Evolutionary conservation across 2,113 vertebrate species (phyloP).

Genomic region (Poecile atricapillus): DNA sequence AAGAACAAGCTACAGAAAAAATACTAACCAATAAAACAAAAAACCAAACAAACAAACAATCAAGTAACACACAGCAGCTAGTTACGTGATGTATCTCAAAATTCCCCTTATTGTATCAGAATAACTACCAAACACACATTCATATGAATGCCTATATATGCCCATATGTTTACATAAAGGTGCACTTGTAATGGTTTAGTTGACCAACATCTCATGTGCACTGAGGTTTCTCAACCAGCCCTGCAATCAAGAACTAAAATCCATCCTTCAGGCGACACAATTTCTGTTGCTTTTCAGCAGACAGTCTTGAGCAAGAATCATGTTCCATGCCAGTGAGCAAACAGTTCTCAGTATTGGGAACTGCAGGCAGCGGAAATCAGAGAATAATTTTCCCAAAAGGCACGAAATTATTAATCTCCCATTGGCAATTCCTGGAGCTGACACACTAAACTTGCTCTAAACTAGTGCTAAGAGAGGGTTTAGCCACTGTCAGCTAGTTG

Average conservation of each 20-base stretch:
- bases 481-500: background rate
- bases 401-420: background rate
- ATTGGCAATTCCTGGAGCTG: background rate
- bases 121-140: background rate
- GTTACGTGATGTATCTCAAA: background rate
- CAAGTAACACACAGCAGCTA: background rate
- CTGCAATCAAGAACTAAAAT: background rate
- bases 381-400: background rate
- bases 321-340: background rate
- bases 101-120: background rate
- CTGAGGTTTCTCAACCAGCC: background rate
- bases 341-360: background rate
- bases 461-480: background rate
- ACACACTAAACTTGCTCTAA: background rate
- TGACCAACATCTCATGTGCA: background rate
- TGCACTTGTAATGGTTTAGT: background rate
- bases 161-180: background rate
- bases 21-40: background rate
- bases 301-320: background rate
- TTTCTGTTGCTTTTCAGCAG: background rate
- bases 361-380: background rate
- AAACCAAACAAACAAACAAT: background rate
- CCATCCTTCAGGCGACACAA: background rate
- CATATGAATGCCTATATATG: rapidly evolving
- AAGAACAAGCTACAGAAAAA: background rate